Evolutionary conservation across 2,797 vertebrate genomes (phyloP).

Genomic region (Acrossocheilus wenchowensis): DNA sequence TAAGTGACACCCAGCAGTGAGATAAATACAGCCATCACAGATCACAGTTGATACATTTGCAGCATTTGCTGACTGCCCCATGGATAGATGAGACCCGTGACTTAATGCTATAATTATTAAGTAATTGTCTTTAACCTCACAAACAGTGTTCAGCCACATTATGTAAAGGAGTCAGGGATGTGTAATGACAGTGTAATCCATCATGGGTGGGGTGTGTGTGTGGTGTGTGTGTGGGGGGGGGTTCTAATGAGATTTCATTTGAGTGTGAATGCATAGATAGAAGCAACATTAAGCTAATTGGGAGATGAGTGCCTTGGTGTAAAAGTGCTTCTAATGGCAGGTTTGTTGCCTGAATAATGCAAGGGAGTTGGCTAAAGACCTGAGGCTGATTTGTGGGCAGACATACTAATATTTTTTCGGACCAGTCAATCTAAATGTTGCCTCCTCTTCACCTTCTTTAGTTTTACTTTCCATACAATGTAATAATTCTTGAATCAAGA

Average conservation of each 20-base stretch:
- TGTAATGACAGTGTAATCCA: conserved; percentile 99
- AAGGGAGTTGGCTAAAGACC: conserved; percentile 89
- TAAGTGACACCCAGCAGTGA: conserved; percentile 57
- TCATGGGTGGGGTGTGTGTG: conserved; percentile 68
- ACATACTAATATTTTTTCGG: conserved; percentile 35
- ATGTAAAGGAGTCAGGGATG: conserved; percentile 98
- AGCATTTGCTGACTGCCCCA: conserved; percentile 80
- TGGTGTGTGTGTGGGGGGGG: conserved; percentile 68
- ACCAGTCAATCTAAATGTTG: conserved; percentile 12
- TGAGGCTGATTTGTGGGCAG: conserved; percentile 73
- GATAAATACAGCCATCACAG: conserved; percentile 74
- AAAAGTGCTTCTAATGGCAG: conserved; percentile 99
- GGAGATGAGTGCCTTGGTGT: conserved; percentile 99
- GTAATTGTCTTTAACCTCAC: conserved; percentile 99
- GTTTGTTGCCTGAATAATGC: conserved; percentile 97
- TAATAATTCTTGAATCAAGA: conserved; percentile 33
- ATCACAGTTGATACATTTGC: conserved; percentile 74
- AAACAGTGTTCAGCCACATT: conserved; percentile 99
- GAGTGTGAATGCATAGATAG: conserved; percentile 89
- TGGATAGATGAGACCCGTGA: conserved; percentile 94
- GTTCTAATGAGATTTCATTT: conserved; percentile 97
- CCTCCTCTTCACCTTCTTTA: conserved; percentile 14
- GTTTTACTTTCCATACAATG: conserved; percentile 26
- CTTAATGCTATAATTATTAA: conserved; percentile 97
- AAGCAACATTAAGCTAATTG: conserved; percentile 99